Evolutionary conservation across 2,797 vertebrate genomes (phyloP).

Genomic region (Eulemur rubriventer): DNA sequence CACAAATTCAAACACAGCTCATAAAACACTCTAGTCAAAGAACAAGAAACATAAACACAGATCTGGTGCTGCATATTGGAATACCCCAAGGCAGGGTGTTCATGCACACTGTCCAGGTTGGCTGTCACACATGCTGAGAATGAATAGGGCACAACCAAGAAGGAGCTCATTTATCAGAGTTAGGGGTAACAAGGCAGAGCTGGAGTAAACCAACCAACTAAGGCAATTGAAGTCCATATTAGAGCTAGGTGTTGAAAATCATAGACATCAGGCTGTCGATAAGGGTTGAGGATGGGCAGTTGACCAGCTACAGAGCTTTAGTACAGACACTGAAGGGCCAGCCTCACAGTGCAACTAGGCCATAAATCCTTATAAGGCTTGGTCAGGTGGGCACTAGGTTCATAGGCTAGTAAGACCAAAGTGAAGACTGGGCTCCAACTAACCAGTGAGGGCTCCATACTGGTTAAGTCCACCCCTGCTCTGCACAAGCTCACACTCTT

Average conservation of each 20-base stretch:
- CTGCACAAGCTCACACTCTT: background rate
- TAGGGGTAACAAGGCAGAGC: background rate
- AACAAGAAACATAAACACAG: background rate
- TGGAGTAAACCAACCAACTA: background rate
- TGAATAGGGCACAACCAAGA: background rate
- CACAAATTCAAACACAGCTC: background rate
- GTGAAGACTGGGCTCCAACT: background rate
- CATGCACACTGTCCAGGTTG: background rate
- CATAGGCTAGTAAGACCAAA: background rate
- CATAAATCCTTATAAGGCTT: background rate
- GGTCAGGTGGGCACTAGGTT: background rate
- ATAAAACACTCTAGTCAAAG: background rate
- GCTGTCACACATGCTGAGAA: background rate
- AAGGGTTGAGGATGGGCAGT: background rate
- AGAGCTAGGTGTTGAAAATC: background rate
- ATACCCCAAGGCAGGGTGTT: background rate
- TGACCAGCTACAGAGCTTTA: background rate
- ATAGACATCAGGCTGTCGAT: background rate
- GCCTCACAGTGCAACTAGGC: background rate
- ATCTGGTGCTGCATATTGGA: background rate
- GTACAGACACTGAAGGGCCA: background rate
- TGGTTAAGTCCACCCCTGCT: background rate
- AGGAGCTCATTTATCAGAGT: background rate
- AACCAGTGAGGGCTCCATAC: background rate
- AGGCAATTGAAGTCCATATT: background rate